Percentiles rank a stretch among this genome's conserved stretches.
These are phyloP conservation scores for Tachysurus fulvidraco DNA, from an alignment of 2,113 vertebrate species.

Conservation along the genomic window DNA sequence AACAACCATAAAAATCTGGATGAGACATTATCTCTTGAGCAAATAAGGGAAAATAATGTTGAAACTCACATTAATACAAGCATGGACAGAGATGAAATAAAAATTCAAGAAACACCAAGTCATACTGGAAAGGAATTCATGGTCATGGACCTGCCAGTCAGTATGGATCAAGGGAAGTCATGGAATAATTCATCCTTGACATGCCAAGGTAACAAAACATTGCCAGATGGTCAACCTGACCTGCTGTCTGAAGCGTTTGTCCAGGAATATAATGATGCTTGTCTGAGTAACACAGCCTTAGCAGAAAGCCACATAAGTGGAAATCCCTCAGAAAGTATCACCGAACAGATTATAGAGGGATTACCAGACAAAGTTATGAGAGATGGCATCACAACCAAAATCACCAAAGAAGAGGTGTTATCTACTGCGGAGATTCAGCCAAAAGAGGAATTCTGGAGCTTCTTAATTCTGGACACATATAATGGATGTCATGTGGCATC, in stretches of 20 bases:
- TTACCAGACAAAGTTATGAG: neutral
- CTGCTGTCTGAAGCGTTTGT: conserved; percentile 20
- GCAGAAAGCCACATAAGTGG: conserved; percentile 1
- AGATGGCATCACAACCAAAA: neutral
- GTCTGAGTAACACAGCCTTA: neutral
- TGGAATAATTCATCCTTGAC: conserved; percentile 1
- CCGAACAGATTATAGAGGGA: neutral
- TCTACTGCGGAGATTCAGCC: neutral
- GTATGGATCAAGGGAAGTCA: neutral
- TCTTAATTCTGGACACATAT: neutral
- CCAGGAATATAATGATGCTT: conserved; percentile 4
- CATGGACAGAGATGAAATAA: neutral
- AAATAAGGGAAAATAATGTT: neutral
- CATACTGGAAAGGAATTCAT: conserved; percentile 2
- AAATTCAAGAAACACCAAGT: conserved; percentile 1
- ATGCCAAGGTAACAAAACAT: conserved; percentile 6
- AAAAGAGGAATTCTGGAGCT: conserved; percentile 6
- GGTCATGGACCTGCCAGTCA: conserved; percentile 3
- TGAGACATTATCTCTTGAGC: neutral
- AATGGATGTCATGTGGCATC: conserved; percentile 11
- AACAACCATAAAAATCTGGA: neutral
- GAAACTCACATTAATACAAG: neutral
- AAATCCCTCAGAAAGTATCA: neutral
- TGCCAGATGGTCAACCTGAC: conserved; percentile 33
- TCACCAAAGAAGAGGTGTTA: neutral